Base-by-base conservation (phyloP, 2,113 vertebrate genomes). In the Andinoacara biseriatus region DNA sequence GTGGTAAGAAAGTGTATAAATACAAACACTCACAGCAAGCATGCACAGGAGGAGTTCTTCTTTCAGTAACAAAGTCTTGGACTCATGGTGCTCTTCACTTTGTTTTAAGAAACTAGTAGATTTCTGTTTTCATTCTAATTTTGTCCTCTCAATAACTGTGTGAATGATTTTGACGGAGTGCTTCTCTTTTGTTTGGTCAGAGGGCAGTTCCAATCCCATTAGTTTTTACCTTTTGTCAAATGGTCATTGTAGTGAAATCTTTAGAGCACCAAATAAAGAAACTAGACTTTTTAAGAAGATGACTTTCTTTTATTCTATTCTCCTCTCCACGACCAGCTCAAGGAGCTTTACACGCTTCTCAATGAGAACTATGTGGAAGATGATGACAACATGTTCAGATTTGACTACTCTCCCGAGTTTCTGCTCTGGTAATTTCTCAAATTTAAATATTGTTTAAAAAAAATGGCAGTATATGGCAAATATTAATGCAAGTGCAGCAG, bases 281-380 rank as follows among this genome's bases (percentile, higher is more conserved):
- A n/a, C n/a, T 26, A 26, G 6, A 58, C 7, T 43, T 58, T 38
- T 75, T 57, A 57, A 33, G 49, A 3, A 8, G 5, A 17, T 40
- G 15, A 43, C 7, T 31, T 18, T 2, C 6, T 81, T 22, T 52
- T 15, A 24, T 75, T 43, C 26, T 58, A 22, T 20, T 74, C 22
- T 54, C 31, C 10, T 40, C 5, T 85, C 9, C 57, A 1, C 29
- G 83, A 74, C 61, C 82, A 99, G 98, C 96, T 99, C 54, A 99
- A 99, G 59, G 98, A 99, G 93, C 96, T 99, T 6, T 99, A 99
- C 87, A 99, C 98, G 0, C 96, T 99, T 31, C 96, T 99, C 76
- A 99, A 99, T 0, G 98, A 99, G 94, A 99, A 99, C 92, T 99
- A 99, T 0, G 98, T 99, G 90, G 98, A 99, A 90, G 98, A 99